Conservation (phyloP, 2,113 vertebrate species). For the Amblyornis subalaris region DNA sequence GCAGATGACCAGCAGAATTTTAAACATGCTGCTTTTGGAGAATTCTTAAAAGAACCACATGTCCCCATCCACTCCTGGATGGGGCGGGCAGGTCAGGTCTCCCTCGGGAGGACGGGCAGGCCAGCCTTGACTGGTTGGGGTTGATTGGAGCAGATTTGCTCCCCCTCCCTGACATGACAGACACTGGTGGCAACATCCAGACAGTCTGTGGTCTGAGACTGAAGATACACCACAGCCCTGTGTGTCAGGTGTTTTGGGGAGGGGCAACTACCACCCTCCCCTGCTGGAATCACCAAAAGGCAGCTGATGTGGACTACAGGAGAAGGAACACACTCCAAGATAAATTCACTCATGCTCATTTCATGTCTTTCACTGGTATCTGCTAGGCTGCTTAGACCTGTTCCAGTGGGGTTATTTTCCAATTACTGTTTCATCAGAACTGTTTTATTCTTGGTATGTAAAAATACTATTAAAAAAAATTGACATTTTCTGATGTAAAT, state of each 20-base stretch:
- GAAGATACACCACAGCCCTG: not conserved
- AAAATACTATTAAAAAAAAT: not conserved
- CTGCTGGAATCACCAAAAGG: not conserved
- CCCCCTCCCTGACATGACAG: not conserved
- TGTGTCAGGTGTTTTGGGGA: not conserved
- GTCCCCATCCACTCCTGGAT: fast-evolving
- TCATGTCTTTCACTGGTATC: not conserved
- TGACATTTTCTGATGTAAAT: not conserved
- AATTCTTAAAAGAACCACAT: fast-evolving
- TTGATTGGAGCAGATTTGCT: fast-evolving
- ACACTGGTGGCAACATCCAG: fast-evolving
- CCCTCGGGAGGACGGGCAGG: not conserved
- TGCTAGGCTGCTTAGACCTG: not conserved
- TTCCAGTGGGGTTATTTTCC: not conserved
- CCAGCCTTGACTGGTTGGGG: not conserved
- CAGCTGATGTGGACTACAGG: fast-evolving
- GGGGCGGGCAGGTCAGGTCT: not conserved
- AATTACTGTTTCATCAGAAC: not conserved
- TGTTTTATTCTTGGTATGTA: not conserved
- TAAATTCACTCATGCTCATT: not conserved
- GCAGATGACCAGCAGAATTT: not conserved
- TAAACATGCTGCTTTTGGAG: not conserved
- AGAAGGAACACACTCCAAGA: not conserved
- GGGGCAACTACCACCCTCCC: fast-evolving
- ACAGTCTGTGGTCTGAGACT: fast-evolving